phyloP scores from a whole-genome alignment of 1,140 invertebrate species.

The Marisa cornuarietis region DNA sequence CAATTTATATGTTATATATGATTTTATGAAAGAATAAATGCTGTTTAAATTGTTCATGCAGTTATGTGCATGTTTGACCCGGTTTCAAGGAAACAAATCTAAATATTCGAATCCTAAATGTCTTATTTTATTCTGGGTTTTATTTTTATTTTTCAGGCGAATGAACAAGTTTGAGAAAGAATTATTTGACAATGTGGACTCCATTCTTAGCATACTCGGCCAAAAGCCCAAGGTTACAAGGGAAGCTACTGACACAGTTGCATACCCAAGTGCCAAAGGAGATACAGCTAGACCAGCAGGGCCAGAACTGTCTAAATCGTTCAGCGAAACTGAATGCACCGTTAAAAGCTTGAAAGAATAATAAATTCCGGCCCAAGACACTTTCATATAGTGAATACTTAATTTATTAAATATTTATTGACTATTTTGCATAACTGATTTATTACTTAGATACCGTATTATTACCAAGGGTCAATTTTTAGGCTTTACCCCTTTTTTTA shows the following conservation, averaged over 20 bases:
- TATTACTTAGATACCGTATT: too few relatives aligned
- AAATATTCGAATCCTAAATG: not conserved
- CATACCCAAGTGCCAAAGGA: conserved; percentile 25
- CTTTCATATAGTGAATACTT: too few relatives aligned
- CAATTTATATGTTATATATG: not conserved
- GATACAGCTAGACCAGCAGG: conserved; percentile 39
- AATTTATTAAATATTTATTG: too few relatives aligned
- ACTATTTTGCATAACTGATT: too few relatives aligned
- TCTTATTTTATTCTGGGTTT: conserved; percentile 1
- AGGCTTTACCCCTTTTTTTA: too few relatives aligned
- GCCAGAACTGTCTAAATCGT: conserved; percentile 14
- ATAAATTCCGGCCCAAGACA: too few relatives aligned
- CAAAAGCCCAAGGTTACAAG: conserved; percentile 52
- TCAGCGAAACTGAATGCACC: not conserved
- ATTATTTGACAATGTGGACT: conserved; percentile 60
- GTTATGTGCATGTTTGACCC: not conserved
- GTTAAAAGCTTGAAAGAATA: too few relatives aligned
- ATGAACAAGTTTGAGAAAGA: conserved; percentile 63
- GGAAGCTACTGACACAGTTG: conserved; percentile 19
- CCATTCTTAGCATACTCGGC: conserved; percentile 59
- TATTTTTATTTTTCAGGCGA: conserved; percentile 49
- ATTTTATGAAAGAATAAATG: not conserved
- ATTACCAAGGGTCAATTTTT: too few relatives aligned
- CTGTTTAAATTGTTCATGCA: not conserved
- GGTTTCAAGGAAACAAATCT: not conserved